These are phyloP conservation scores for Corythoichthys haematopterus DNA, from an alignment of 2,113 vertebrate genomes.

Conservation along the genomic window DNA sequence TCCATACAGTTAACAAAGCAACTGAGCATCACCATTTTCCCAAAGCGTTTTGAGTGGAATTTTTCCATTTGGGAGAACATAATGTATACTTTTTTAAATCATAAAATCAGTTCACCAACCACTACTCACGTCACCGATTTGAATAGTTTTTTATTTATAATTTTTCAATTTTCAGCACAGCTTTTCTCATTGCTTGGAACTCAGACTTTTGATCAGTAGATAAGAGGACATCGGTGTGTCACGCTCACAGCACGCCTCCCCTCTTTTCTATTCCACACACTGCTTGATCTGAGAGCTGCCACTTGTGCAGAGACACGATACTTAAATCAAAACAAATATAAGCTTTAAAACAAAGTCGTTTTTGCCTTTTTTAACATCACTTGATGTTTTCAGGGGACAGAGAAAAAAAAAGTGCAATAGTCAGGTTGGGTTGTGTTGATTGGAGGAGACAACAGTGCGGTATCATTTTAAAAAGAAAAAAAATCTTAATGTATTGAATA, in stretches of 20 bases:
- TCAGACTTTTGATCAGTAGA: conserved; percentile 31
- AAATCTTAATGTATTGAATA: neutral
- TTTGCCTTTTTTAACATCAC: conserved; percentile 32
- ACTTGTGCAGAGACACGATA: conserved; percentile 20
- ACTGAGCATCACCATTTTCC: neutral
- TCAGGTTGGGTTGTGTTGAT: conserved; percentile 12
- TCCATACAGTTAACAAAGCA: neutral
- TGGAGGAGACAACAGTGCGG: conserved; percentile 8
- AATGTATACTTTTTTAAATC: neutral
- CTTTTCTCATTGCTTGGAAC: conserved; percentile 55
- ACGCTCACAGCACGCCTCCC: conserved; percentile 57
- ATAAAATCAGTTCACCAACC: neutral
- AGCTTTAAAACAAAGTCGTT: conserved; percentile 15
- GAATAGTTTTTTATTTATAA: conserved; percentile 69
- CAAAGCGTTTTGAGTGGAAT: neutral
- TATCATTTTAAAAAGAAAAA: neutral
- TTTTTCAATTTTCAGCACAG: conserved; percentile 62
- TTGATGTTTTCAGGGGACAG: conserved; percentile 57
- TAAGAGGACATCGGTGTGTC: conserved; percentile 65
- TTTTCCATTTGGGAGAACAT: neutral
- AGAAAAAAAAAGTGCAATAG: conserved; percentile 41
- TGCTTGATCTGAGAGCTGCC: conserved; percentile 28
- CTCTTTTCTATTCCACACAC: conserved; percentile 6
- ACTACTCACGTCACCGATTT: conserved; percentile 34
- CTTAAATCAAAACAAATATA: conserved; percentile 6